Evolutionary conservation across 37 sponge, comb jelly and placozoan genomes (phyloP), one percentile per base, ranked within the genome.

Genomic region (Ephydatia muelleri): DNA sequence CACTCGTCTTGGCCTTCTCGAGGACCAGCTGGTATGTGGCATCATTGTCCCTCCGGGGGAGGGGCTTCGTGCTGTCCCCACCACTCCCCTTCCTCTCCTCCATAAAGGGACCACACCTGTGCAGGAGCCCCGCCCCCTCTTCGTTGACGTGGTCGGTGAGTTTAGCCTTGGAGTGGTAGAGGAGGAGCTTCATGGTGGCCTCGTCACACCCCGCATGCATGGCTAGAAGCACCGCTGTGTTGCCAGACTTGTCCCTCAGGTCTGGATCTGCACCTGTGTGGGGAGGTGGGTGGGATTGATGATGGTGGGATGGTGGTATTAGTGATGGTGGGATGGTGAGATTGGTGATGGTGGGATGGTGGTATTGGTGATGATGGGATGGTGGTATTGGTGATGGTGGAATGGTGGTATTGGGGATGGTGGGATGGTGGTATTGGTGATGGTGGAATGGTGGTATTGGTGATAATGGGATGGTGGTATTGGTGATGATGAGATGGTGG

Each of bases 21-120:
- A 57, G 57, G 19, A 57, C 16, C 6, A 57, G 57, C 16, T 57
- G 9, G 57, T 57, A 57, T 21, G 57, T 57, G 16, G 19, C 19
- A 14, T 57, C 31, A 38, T 79, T 39, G 32, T 68, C 35, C 69
- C 85, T 48, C 71, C 81, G n/a, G 70, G 69, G 27, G 64, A 76
- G 30, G 1, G 70, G 28, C 74, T 34, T 35, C 36, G 14, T 23
- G 68, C 40, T 68, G 49, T 81, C 71, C 11, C 38, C n/a, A n/a
- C n/a, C 76, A 25, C 49, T 28, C 16, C 57, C 57, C 57, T 57
- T 57, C 38, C 22, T 83, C 79, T 84, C 70, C 57, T 57, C 57
- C 6, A 57, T 13, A 21, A 57, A 57, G 57, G 57, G 57, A 4
- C 57, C 57, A 57, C 57, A 57, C 19, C 57, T 5, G 19, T 57